phyloP scores from a whole-genome alignment of 2,797 vertebrate species.

The Myotis pilosus region DNA sequence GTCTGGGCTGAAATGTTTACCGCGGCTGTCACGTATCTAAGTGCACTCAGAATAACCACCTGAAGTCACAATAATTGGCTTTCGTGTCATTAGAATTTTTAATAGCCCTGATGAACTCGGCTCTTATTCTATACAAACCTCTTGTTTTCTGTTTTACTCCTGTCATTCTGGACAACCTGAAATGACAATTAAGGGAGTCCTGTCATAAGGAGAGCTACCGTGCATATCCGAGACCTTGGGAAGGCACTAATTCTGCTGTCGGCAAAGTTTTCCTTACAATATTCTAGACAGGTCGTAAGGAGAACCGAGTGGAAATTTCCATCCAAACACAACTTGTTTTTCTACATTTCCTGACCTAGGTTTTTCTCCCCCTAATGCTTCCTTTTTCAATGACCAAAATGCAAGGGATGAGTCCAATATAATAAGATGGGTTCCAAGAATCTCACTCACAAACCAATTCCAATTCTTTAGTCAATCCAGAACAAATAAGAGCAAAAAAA shows the following conservation, averaged over 20 bases:
- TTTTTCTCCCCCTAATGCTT: not conserved
- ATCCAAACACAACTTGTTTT: not conserved
- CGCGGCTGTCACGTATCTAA: constrained; percentile 53
- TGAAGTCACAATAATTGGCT: constrained; percentile 70
- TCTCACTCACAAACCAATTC: not conserved
- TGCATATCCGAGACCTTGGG: not conserved
- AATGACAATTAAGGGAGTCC: constrained; percentile 66
- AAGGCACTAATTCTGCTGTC: constrained; percentile 24
- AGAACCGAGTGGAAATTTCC: not conserved
- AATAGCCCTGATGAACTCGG: constrained; percentile 65
- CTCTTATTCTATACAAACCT: constrained; percentile 63
- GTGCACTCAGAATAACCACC: constrained; percentile 70
- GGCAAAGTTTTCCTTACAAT: constrained; percentile 45
- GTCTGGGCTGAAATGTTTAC: constrained; percentile 73
- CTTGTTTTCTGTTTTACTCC: constrained; percentile 53
- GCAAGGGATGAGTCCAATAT: not conserved
- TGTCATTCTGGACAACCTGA: constrained; percentile 52
- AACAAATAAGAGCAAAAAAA: constrained; percentile 24
- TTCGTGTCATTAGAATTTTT: constrained; percentile 70
- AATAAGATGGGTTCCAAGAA: not conserved
- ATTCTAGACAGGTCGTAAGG: not conserved
- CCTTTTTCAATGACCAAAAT: constrained; percentile 15
- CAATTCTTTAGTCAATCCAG: not conserved
- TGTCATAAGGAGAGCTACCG: constrained; percentile 20
- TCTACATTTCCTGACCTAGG: not conserved